Percentiles rank a stretch among this genome's conserved stretches.
These are phyloP conservation scores for Dasysyrphus tricinctus DNA, from an alignment of 2,888 invertebrate genomes.

Conservation along the genomic window DNA sequence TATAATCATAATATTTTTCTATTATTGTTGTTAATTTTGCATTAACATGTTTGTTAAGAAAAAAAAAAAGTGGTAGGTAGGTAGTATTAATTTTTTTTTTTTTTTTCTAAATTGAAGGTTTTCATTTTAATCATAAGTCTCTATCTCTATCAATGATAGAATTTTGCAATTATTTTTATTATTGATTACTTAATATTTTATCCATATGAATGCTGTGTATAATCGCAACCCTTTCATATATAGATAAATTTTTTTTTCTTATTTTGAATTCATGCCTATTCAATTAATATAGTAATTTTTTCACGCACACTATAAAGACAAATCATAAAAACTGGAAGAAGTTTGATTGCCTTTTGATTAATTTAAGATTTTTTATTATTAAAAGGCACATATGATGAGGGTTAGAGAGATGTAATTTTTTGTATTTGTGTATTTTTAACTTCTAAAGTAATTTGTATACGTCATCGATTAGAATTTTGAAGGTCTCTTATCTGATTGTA, in stretches of 20 bases:
- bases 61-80: not conserved
- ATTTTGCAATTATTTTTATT: constrained; percentile 33
- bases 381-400: not conserved
- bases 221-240: constrained; percentile 21
- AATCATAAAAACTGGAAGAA: not conserved
- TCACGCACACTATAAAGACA: not conserved
- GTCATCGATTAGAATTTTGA: constrained; percentile 24
- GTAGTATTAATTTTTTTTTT: not conserved
- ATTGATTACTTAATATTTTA: constrained; percentile 21
- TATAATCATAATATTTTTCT: constrained; percentile 62
- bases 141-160: constrained; percentile 22
- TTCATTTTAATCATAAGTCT: constrained; percentile 15
- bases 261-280: not conserved
- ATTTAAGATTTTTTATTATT: constrained; percentile 1
- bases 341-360: constrained; percentile 30
- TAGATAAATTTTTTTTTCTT: not conserved
- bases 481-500: constrained; percentile 28
- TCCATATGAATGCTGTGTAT: constrained; percentile 7
- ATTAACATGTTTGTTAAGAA: constrained; percentile 20
- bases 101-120: constrained; percentile 14
- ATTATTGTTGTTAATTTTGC: constrained; percentile 45
- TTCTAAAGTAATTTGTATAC: constrained; percentile 19
- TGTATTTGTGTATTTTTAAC: not conserved
- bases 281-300: constrained; percentile 7
- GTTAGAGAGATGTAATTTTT: not conserved